Conservation (phyloP, 1,140 invertebrate species). For the Stenopsyche tienmushanensis region DNA sequence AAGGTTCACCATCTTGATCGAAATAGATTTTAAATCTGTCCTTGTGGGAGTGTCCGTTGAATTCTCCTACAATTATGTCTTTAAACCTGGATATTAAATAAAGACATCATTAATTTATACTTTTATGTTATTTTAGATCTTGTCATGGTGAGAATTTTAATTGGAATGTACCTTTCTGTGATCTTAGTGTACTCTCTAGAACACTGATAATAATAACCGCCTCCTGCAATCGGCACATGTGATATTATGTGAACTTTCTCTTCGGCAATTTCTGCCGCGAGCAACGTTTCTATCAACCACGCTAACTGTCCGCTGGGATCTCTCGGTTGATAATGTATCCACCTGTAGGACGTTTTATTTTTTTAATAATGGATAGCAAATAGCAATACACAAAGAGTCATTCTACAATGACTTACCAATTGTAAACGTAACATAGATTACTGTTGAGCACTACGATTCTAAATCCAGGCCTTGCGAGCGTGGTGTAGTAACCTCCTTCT, state of each 20-base stretch:
- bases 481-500: constrained; percentile 71
- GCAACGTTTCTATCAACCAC: constrained; percentile 72
- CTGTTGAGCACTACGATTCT: constrained; percentile 73
- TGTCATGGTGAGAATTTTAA: too few species aligned
- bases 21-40: constrained; percentile 75
- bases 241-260: constrained; percentile 84
- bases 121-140: too few species aligned
- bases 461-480: constrained; percentile 62
- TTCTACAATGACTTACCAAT: constrained; percentile 72
- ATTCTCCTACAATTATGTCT: constrained; percentile 73
- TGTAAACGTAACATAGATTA: constrained; percentile 70
- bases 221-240: constrained; percentile 66
- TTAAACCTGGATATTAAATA: too few species aligned
- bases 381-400: too few species aligned
- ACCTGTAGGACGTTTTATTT: constrained; percentile 49
- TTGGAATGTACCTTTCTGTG: constrained; percentile 63
- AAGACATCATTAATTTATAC: too few species aligned
- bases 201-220: too few species aligned
- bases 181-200: constrained; percentile 64
- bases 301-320: constrained; percentile 70
- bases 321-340: constrained; percentile 61
- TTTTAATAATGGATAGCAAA: too few species aligned
- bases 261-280: constrained; percentile 65
- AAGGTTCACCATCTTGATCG: constrained; percentile 53
- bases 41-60: constrained; percentile 79